Percentiles rank a stretch among this genome's conserved stretches.
Conservation (phyloP, 2,113 vertebrate species). For the Festucalex cinctus region DNA sequence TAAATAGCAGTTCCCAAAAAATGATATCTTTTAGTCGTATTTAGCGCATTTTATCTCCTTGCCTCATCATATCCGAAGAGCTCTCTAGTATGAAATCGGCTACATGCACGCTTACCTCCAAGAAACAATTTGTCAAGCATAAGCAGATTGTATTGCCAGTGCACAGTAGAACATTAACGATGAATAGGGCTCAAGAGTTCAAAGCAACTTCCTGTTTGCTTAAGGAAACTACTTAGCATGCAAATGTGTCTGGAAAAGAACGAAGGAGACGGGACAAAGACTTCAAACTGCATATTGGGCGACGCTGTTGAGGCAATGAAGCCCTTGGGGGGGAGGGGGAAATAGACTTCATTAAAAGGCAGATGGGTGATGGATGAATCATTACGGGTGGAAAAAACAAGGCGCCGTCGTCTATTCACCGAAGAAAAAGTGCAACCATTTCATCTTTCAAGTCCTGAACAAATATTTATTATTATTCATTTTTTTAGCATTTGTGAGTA, state of each 20-base stretch:
- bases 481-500: no score
- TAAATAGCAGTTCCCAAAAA: slow-evolving; percentile 47
- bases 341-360: slow-evolving; percentile 62
- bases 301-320: slow-evolving; percentile 46
- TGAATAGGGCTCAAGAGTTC: slow-evolving; percentile 7
- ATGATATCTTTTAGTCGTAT: slow-evolving; percentile 36
- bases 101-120: background rate
- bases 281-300: slow-evolving; percentile 1
- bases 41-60: slow-evolving; percentile 11
- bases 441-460: background rate
- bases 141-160: background rate
- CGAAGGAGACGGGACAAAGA: slow-evolving; percentile 5
- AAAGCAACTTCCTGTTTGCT: slow-evolving; percentile 31
- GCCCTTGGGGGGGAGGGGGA: slow-evolving; percentile 10
- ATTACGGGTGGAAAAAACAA: slow-evolving; percentile 44
- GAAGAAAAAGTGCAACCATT: slow-evolving; percentile 17
- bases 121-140: background rate
- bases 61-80: background rate
- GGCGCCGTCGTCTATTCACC: background rate
- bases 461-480: background rate
- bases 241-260: slow-evolving; percentile 18
- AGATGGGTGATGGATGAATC: slow-evolving; percentile 53
- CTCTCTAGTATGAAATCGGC: background rate
- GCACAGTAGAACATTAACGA: background rate
- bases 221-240: slow-evolving; percentile 35